Base-by-base conservation (phyloP, 1,140 invertebrate species). In the Pachypsylla venusta region DNA sequence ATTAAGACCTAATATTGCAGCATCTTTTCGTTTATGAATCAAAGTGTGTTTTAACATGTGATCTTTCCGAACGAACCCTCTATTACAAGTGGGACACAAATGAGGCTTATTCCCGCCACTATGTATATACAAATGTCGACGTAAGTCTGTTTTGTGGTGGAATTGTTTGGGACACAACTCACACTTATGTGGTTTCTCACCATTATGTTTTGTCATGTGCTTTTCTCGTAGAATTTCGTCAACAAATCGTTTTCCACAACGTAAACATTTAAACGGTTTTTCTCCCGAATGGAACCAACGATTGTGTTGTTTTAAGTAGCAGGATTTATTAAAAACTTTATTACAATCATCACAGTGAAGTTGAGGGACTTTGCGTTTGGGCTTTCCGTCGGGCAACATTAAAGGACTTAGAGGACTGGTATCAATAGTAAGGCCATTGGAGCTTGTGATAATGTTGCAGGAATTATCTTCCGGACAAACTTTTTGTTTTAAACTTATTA, bases 21-120 rank as follows among this genome's bases (percentile, higher is more conserved):
- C 7, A 35, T 35, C n/a, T 22, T 48, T 77, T 56, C 77, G 76
- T 53, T 74, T 77, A 71, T 96, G 93, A 22, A 89, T 96, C 57
- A 89, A 84, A 57, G 80, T 76, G 72, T 96, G 93, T 71, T 96
- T 96, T 59, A 89, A 79, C 85, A 95, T 88, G 71, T 96, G 93
- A 71, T 96, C 93, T 70, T 93, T 91, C 55, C 93, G 80, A 63
- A 69, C 93, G 71, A 94, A 94, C 22, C 88, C 86, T 72, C 94
- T 95, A 48, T 80, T 79, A 69, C 90, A 93, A 28, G 78, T 78
- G 57, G 80, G 76, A 73, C 90, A 94, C 53, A 79, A 74, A 70
- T 84, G 91, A 13, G 89, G 89, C 68, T 88, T 89, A 5, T 65
- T 64, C 0, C 77, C 76, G 1, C 75, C 73, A 70, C 94, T 90